Base-by-base conservation (phyloP, 1,140 invertebrate genomes). In the Papilio glaucus region DNA sequence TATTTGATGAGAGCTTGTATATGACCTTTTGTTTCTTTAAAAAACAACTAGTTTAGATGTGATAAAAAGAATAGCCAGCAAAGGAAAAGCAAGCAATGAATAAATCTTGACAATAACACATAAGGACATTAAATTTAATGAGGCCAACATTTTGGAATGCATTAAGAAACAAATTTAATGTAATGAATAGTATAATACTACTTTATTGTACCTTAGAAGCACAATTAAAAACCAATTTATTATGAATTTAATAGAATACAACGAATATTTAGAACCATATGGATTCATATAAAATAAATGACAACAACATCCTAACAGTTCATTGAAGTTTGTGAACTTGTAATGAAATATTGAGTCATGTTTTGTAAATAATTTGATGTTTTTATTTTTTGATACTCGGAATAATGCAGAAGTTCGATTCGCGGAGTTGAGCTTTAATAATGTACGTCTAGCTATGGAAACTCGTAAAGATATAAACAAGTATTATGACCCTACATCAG, bases 401-500 rank as follows among this genome's bases (percentile, higher is more conserved):
- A 57, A 57, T 24, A 18, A 24, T 41, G 38, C 37, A 39, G 21
- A 39, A 65, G 37, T 38, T 65, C 21, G 21, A 39, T 65, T 39
- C 37, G 18, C 33, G 8, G 15, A 65, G 37, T 39, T 18, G 6
- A 21, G 38, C 62, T 39, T 42, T 45, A 39, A 68, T 53, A 69
- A 26, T 69, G 15, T 45, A 45, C 45, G 21, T 37, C 42, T 37
- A 37, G 13, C 42, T 69, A 69, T 53, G 67, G 67, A 69, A 69
- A 69, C 67, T 69, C n/a, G 42, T 24, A n/a, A 8, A 41, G 42
- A 69, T 26, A 69, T 69, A 69, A 69, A 69, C 67, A 69, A 49
- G 45, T 49, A 53, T 68, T 9, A 29, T 42, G 21, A 42, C 63
- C 45, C 8, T 10, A 68, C 39, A 53, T 53, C 53, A 29, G 29